These are phyloP conservation scores for Leptopilina clavipes DNA, from an alignment of 1,140 invertebrate genomes.

Conservation along the genomic window DNA sequence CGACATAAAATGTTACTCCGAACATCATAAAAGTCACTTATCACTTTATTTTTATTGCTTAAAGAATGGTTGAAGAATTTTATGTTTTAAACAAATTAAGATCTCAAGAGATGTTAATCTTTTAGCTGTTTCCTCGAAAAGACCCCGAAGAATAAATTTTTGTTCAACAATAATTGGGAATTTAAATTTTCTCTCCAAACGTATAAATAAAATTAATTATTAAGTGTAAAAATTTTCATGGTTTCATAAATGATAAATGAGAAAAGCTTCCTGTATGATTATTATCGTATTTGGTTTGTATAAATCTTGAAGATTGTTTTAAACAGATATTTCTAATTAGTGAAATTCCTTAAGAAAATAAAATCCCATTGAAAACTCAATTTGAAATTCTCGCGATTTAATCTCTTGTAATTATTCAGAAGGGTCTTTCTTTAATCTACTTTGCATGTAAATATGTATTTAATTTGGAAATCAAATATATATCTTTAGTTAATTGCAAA, in stretches of 20 bases:
- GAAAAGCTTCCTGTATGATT: too few relatives aligned
- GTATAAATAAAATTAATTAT: too few relatives aligned
- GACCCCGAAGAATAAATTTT: neutral
- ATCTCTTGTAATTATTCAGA: neutral
- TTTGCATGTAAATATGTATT: neutral
- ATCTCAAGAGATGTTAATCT: neutral
- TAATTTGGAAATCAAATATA: neutral
- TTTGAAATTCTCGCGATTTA: neutral
- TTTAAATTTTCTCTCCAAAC: too few relatives aligned
- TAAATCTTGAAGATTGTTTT: too few relatives aligned
- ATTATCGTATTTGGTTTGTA: too few relatives aligned
- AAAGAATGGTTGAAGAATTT: neutral
- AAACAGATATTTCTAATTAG: neutral
- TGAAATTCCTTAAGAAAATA: neutral
- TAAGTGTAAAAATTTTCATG: too few relatives aligned
- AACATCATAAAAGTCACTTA: slow-evolving; percentile 9
- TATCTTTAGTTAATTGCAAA: neutral
- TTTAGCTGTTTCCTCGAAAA: too few relatives aligned
- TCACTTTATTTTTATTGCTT: neutral
- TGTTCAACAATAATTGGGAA: neutral
- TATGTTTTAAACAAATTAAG: neutral
- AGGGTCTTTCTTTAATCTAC: neutral
- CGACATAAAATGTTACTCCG: neutral
- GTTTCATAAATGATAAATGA: too few relatives aligned
- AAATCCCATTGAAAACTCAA: neutral